Percentiles rank a stretch among this genome's conserved stretches.
These are phyloP conservation scores for Drosophila equinoxialis DNA, from an alignment of 1,140 invertebrate genomes.

Conservation along the genomic window DNA sequence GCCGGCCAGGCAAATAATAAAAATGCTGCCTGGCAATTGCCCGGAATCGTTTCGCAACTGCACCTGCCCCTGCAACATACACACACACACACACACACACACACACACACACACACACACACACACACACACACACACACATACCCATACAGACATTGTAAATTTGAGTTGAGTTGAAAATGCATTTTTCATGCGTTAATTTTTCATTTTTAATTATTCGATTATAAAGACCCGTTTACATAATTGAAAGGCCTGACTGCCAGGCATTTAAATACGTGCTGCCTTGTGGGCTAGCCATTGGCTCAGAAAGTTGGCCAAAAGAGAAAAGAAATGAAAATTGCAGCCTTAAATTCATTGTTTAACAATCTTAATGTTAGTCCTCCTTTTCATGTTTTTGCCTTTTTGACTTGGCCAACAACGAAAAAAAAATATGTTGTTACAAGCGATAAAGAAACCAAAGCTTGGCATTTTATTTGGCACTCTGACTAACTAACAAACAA, in stretches of 20 bases:
- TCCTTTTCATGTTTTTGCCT: neutral
- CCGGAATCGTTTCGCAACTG: conserved; percentile 9
- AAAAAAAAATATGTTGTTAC: conserved; percentile 21
- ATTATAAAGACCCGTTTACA: conserved; percentile 75
- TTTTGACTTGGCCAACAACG: neutral
- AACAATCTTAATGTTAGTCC: neutral
- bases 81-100: conserved; percentile 1
- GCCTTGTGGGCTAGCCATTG: too few relatives aligned
- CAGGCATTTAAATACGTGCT: conserved; percentile 23
- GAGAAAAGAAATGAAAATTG: conserved; percentile 14
- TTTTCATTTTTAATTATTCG: conserved; percentile 81
- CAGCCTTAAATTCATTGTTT: neutral
- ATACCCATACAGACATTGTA: conserved; percentile 31
- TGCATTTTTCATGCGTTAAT: conserved; percentile 79
- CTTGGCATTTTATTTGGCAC: conserved; percentile 54
- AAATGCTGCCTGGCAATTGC: conserved; percentile 35
- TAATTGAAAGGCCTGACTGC: conserved; percentile 63
- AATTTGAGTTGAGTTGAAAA: conserved; percentile 62
- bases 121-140: too few relatives aligned
- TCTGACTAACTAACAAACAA: conserved; percentile 41
- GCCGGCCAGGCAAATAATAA: conserved; percentile 39
- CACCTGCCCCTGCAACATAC: conserved; percentile 19
- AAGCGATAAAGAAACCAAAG: conserved; percentile 45
- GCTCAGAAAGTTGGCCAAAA: conserved; percentile 23
- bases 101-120: neutral